A percentile compares a stretch with the other conserved stretches of the same genome.
Conservation (phyloP, 2,888 invertebrate genomes). For the Spisula solida region DNA sequence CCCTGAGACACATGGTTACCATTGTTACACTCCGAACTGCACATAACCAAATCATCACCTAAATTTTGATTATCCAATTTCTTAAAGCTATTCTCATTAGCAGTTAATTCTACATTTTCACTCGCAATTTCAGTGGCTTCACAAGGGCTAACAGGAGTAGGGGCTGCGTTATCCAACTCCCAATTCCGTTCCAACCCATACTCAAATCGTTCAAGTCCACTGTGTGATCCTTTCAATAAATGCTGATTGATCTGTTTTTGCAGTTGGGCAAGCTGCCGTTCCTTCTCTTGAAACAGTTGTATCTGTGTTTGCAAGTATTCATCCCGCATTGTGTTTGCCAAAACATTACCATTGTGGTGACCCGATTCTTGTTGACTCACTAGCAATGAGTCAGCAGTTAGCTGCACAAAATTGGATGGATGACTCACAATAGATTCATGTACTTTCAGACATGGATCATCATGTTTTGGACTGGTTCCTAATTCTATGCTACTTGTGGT, state of each 20-base stretch:
- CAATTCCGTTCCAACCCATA: not conserved
- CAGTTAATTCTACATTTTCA: not conserved
- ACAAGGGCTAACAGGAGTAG: not conserved
- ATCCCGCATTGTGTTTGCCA: constrained; percentile 46
- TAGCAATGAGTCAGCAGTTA: constrained; percentile 49
- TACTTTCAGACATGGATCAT: constrained; percentile 28
- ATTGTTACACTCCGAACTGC: constrained; percentile 18
- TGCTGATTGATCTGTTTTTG: constrained; percentile 43
- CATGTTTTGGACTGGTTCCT: constrained; percentile 34
- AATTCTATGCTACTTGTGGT: constrained; percentile 7
- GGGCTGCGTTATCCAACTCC: constrained; percentile 19
- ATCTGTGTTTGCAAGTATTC: constrained; percentile 49
- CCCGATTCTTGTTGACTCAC: constrained; percentile 54
- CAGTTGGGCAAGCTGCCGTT: constrained; percentile 37
- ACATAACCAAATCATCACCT: constrained; percentile 26
- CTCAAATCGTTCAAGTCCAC: constrained; percentile 6
- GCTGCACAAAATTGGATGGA: constrained; percentile 43
- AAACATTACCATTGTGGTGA: constrained; percentile 45
- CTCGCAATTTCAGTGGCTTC: not conserved
- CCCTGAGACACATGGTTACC: constrained; percentile 42
- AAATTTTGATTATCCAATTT: constrained; percentile 37
- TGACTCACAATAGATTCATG: constrained; percentile 41
- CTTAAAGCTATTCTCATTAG: not conserved
- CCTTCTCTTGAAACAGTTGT: constrained; percentile 43
- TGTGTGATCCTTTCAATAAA: constrained; percentile 25